Percentiles rank a stretch among this genome's conserved stretches.
These are phyloP conservation scores for Notolabrus celidotus DNA, from an alignment of 2,797 vertebrate species.

Conservation along the genomic window DNA sequence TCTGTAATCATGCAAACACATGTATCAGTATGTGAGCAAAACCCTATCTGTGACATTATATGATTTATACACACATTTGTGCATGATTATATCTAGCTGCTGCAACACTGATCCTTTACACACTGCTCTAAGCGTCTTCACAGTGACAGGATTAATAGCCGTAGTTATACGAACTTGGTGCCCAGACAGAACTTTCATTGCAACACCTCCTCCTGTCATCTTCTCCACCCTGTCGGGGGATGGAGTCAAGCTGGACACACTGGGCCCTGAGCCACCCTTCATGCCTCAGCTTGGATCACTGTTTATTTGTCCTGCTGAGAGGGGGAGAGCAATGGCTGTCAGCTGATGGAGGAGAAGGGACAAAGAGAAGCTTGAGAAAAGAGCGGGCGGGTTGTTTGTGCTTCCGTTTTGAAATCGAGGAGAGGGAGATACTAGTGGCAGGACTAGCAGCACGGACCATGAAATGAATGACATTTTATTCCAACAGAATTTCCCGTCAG, in stretches of 20 bases:
- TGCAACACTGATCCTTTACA: slow-evolving; percentile 34
- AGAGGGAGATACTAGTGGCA: slow-evolving; percentile 5
- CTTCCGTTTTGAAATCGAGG: slow-evolving; percentile 35
- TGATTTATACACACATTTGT: background rate
- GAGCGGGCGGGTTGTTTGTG: slow-evolving; percentile 3
- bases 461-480: slow-evolving; percentile 7
- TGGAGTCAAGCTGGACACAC: slow-evolving; percentile 71
- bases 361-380: slow-evolving; percentile 34
- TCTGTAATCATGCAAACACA: slow-evolving; percentile 4
- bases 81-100: slow-evolving; percentile 4
- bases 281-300: slow-evolving; percentile 52
- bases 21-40: background rate
- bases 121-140: slow-evolving; percentile 31
- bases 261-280: slow-evolving; percentile 49
- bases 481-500: slow-evolving; percentile 2
- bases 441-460: slow-evolving; percentile 7
- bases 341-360: slow-evolving; percentile 35
- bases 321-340: slow-evolving; percentile 31
- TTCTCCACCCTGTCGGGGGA: slow-evolving; percentile 65
- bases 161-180: slow-evolving; percentile 68
- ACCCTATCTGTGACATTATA: slow-evolving; percentile 7
- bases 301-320: slow-evolving; percentile 78
- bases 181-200: slow-evolving; percentile 67
- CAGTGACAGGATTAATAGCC: slow-evolving; percentile 64
- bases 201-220: slow-evolving; percentile 71